phyloP scores from a whole-genome alignment of 2,888 invertebrate species.

The Acleris literana region DNA sequence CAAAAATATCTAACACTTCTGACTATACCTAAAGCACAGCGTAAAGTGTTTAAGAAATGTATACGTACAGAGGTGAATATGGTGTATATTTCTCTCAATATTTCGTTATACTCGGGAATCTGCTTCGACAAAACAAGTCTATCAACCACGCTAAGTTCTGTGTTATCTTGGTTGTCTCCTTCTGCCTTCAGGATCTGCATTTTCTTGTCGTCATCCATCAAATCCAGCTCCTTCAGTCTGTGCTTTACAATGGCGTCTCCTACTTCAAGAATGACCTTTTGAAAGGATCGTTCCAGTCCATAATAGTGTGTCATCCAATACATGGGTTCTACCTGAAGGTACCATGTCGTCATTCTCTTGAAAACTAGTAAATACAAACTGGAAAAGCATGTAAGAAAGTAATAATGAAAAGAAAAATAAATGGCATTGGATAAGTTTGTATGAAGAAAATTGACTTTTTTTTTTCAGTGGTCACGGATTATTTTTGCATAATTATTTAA shows the following conservation, averaged over 20 bases:
- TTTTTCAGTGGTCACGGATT: too few species aligned
- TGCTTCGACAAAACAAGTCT: constrained; percentile 35
- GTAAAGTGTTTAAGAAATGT: not conserved
- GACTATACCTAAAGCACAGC: too few species aligned
- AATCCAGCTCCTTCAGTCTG: constrained; percentile 18
- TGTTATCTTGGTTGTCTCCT: constrained; percentile 31
- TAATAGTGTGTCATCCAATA: constrained; percentile 49
- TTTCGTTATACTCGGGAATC: constrained; percentile 27
- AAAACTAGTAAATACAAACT: constrained; percentile 63
- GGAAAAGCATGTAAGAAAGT: constrained; percentile 18
- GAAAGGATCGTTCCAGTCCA: not conserved
- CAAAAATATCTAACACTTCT: too few species aligned
- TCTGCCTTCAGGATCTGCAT: constrained; percentile 21
- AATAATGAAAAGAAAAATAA: not conserved
- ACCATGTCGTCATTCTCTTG: constrained; percentile 66
- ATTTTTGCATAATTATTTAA: too few species aligned
- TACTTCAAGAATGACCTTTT: constrained; percentile 13
- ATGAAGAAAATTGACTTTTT: too few species aligned
- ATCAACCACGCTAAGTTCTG: constrained; percentile 37
- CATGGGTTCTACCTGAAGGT: constrained; percentile 64
- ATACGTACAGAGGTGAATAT: constrained; percentile 37
- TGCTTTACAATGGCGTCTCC: constrained; percentile 18
- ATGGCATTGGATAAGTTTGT: too few species aligned
- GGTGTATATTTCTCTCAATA: constrained; percentile 36
- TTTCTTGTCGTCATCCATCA: constrained; percentile 16